A percentile compares a stretch with the other conserved stretches of the same genome.
Evolutionary conservation across 2,797 vertebrate genomes (phyloP).

Genomic region (Gallinago solitaria): DNA sequence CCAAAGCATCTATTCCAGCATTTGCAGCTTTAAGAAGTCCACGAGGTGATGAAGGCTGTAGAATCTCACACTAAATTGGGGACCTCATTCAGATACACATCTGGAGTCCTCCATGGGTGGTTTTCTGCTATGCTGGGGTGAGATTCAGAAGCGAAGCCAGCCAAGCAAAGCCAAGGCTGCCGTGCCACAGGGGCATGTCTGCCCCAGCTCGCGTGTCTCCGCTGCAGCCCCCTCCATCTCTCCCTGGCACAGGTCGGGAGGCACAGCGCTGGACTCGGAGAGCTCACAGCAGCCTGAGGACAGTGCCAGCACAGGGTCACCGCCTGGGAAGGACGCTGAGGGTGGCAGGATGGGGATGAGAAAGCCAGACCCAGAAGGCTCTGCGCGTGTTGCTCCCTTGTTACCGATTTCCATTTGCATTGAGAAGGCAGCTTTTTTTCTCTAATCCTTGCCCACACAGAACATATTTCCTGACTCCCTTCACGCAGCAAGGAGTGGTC

Average conservation of each 20-base stretch:
- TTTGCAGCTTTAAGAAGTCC: background rate
- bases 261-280: background rate
- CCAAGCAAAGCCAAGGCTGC: background rate
- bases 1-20: background rate
- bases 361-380: background rate
- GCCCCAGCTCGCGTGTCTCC: fast-evolving
- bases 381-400: background rate
- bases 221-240: background rate
- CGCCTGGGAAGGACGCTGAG: background rate
- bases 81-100: background rate
- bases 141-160: background rate
- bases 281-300: background rate
- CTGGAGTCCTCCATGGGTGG: background rate
- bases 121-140: background rate
- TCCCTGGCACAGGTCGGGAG: background rate
- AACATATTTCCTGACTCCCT: background rate
- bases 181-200: fast-evolving
- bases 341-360: background rate
- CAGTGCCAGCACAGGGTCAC: background rate
- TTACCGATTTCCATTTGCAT: background rate
- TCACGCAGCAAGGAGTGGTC: background rate
- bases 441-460: background rate
- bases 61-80: fast-evolving
- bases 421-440: background rate
- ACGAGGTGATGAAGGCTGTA: background rate